Base-by-base conservation (phyloP, 1,140 invertebrate species). In the Cotesia chilonis region DNA sequence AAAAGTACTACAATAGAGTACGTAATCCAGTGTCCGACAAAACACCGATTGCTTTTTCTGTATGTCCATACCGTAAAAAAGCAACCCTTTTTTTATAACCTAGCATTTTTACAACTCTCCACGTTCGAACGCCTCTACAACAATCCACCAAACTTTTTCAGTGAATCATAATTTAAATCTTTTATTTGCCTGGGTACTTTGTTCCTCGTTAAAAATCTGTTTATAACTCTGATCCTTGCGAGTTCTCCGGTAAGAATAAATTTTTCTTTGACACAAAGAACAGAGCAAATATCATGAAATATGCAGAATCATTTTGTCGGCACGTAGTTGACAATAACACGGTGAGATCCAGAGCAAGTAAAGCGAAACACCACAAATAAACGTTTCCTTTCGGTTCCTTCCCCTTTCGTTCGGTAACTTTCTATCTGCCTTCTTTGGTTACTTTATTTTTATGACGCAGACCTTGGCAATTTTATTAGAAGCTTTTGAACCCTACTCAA, bases 381-480 rank as follows among this genome's bases (percentile, higher is more conserved):
- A 55, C 17, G 3, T 55, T 14, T 55, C 17, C n/a, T 55, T 55
- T 55, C 12, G 4, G 4, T 4, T n/a, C 17, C 3, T 5, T 14
- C 17, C 3, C 17, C 12, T 55, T 5, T 14, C n/a, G 47, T n/a
- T 10, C 3, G 47, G 7, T 10, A 2, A 52, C 47, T 52, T 52
- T n/a, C 7, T 10, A 52, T 10, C 12, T n/a, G 17, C 3, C 17
- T n/a, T 55, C n/a, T 55, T 9, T 9, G 28, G 7, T 59, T 3
- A 59, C 20, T 7, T 17, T 20, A 28, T 20, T 20, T 59, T 10
- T 28, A 59, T 59, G 36, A 59, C 54, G 37, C 37, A 69, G 60
- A 61, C 54, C 57, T 60, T 69, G 14, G 68, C 55, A 69, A 69
- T 69, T 69, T 69, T 69, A 69, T 69, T 69, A 69, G 68, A 69